Evolutionary conservation across 2,113 vertebrate species (phyloP).

Genomic region (Entosphenus tridentatus): DNA sequence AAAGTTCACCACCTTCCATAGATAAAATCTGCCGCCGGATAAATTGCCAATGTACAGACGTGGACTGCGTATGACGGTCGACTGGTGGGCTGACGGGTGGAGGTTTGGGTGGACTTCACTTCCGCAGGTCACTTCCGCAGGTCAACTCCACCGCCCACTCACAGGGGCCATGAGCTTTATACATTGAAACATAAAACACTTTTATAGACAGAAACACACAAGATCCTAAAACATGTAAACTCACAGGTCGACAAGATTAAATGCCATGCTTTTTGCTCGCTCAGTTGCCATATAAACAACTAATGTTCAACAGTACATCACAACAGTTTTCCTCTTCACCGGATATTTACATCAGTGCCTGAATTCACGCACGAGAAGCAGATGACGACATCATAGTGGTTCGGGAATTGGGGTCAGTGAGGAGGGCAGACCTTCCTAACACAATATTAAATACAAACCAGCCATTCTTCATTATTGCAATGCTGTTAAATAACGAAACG

Average conservation of each 20-base stretch:
- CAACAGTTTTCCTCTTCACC: not conserved
- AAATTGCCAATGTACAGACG: no score
- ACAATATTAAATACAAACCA: constrained; percentile 4
- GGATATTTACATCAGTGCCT: not conserved
- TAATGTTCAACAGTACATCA: constrained; percentile 1
- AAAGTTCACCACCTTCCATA: no score
- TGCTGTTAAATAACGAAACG: constrained; percentile 1
- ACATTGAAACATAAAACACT: constrained; percentile 2
- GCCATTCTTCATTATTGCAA: constrained; percentile 7
- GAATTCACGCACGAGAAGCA: not conserved
- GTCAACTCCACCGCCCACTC: not conserved
- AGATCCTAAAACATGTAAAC: constrained; percentile 5
- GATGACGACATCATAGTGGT: not conserved
- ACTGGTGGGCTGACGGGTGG: no score
- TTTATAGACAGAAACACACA: constrained; percentile 4
- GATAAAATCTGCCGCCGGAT: no score
- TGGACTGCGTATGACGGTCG: no score
- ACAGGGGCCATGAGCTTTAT: constrained; percentile 3
- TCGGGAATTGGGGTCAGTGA: no score
- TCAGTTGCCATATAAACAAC: constrained; percentile 1
- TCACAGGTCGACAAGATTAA: constrained; percentile 5
- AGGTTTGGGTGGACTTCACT: no score
- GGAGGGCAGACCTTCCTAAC: not conserved
- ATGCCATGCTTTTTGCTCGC: constrained; percentile 3
- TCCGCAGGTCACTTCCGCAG: not conserved